A percentile compares a stretch with the other conserved stretches of the same genome.
These are phyloP conservation scores for Lobophora halterata DNA, from an alignment of 2,888 invertebrate genomes.

Conservation along the genomic window DNA sequence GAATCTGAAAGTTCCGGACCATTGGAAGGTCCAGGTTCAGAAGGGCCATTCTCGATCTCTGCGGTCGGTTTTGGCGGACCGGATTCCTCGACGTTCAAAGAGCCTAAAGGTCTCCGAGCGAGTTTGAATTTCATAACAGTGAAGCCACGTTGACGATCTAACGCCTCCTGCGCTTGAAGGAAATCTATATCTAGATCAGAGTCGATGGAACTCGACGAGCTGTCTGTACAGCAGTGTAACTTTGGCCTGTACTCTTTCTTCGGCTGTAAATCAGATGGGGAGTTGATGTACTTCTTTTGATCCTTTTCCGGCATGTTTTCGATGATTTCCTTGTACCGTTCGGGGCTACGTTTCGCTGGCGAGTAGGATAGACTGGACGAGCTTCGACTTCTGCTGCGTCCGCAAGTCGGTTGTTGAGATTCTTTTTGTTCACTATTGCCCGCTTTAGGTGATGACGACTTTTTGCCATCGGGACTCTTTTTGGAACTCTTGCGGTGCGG, in stretches of 20 bases:
- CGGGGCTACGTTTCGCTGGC: conserved; percentile 84
- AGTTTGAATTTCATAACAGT: conserved; percentile 83
- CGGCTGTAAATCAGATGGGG: conserved; percentile 61
- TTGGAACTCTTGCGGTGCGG: conserved; percentile 45
- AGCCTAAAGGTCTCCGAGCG: conserved; percentile 78
- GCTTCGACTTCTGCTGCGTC: conserved; percentile 69
- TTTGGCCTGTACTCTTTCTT: conserved; percentile 61
- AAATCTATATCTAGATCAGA: conserved; percentile 18
- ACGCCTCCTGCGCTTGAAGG: no score
- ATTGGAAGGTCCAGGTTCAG: conserved; percentile 3
- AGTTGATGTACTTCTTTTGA: conserved; percentile 72
- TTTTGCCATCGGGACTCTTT: conserved; percentile 49
- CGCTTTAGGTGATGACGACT: conserved; percentile 40
- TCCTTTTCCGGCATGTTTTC: conserved; percentile 80
- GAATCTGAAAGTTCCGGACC: background rate
- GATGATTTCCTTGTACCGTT: conserved; percentile 84
- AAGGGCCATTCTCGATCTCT: background rate
- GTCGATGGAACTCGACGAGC: conserved; percentile 60
- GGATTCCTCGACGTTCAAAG: conserved; percentile 42
- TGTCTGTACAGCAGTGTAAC: conserved; percentile 79
- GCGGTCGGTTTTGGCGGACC: conserved; percentile 1
- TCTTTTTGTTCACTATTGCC: conserved; percentile 42
- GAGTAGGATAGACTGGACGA: conserved; percentile 84
- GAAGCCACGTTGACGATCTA: no score
- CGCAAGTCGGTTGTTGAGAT: conserved; percentile 43